Percentiles rank a stretch among this genome's conserved stretches.
These are phyloP conservation scores for Uria aalge DNA, from an alignment of 2,113 vertebrate genomes.

Conservation along the genomic window DNA sequence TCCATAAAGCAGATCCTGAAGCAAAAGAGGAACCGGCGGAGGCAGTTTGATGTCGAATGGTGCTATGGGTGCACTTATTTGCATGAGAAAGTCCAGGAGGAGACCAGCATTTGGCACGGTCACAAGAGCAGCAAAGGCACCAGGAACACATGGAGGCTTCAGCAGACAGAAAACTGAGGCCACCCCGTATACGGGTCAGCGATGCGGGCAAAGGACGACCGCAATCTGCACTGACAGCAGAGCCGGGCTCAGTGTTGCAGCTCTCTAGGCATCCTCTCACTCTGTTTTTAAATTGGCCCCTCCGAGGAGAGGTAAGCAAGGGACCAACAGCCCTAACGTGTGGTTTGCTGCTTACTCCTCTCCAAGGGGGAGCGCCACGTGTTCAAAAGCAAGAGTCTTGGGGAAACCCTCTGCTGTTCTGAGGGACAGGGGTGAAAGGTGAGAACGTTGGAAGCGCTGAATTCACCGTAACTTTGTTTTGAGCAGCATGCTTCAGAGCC, in stretches of 20 bases:
- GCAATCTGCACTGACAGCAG: background rate
- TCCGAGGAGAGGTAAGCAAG: background rate
- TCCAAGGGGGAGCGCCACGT: background rate
- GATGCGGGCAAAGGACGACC: background rate
- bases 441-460: background rate
- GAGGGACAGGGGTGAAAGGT: background rate
- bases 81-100: background rate
- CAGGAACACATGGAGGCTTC: background rate
- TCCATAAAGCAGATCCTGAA: background rate
- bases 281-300: background rate
- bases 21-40: background rate
- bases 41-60: background rate
- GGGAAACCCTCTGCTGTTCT: background rate
- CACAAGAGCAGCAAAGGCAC: background rate
- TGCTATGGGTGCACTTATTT: no score
- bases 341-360: background rate
- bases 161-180: background rate
- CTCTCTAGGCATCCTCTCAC: background rate
- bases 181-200: rapidly evolving
- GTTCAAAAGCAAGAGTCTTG: background rate
- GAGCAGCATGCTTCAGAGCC: background rate
- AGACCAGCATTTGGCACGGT: background rate
- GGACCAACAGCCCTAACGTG: background rate
- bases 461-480: background rate
- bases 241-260: background rate